A percentile compares a stretch with the other conserved stretches of the same genome.
phyloP scores from a whole-genome alignment of 1,140 invertebrate genomes.

The Drosophila arawakana region DNA sequence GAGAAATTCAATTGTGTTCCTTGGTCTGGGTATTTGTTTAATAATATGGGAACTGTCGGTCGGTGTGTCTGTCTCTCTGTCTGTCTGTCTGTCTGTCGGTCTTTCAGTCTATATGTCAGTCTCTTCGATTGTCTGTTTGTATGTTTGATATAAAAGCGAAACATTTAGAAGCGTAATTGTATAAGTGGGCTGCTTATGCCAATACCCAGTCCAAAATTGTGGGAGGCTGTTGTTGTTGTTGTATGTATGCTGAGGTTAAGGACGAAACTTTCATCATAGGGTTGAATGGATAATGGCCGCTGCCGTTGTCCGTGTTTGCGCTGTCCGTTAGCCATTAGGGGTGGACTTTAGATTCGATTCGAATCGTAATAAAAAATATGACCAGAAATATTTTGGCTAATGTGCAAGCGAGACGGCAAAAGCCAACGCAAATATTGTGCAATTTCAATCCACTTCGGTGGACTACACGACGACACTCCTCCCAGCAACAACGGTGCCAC shows the following conservation, averaged over 20 bases:
- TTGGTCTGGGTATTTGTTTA: conserved; percentile 42
- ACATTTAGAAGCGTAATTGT: conserved; percentile 76
- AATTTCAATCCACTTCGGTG: conserved; percentile 45
- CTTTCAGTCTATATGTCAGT: conserved; percentile 20
- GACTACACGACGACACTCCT: conserved; percentile 12
- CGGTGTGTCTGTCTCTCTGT: conserved; percentile 22
- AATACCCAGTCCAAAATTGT: conserved; percentile 10
- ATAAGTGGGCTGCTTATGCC: conserved; percentile 60
- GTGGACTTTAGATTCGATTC: conserved; percentile 65
- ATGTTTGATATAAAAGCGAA: conserved; percentile 59
- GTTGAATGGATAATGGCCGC: conserved; percentile 70
- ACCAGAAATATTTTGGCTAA: conserved; percentile 29
- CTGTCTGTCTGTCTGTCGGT: conserved; percentile 34
- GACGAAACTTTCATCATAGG: conserved; percentile 46
- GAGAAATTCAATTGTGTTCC: conserved; percentile 40
- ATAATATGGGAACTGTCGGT: conserved; percentile 42
- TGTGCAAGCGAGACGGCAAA: conserved; percentile 8
- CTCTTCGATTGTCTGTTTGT: conserved; percentile 26
- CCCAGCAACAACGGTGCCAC: neutral
- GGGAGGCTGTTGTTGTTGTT: neutral
- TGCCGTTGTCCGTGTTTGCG: conserved; percentile 28
- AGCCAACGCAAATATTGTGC: conserved; percentile 35
- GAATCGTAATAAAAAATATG: conserved; percentile 57
- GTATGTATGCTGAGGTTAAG: conserved; percentile 26
- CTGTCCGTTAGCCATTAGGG: conserved; percentile 68